These are phyloP conservation scores for Rotaria magnacalcarata DNA, from an alignment of 2,888 invertebrate species.

Conservation along the genomic window DNA sequence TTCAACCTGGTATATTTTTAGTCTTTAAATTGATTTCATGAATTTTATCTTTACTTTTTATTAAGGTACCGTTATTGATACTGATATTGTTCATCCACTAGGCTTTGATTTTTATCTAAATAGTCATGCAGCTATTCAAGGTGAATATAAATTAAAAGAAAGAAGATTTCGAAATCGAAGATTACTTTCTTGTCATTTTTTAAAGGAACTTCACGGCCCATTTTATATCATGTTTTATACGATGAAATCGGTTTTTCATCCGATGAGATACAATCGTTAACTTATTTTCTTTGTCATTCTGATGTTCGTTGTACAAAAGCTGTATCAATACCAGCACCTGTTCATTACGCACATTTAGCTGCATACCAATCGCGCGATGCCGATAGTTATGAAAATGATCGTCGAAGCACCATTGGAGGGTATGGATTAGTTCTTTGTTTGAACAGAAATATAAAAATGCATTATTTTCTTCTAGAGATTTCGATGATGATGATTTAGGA, in stretches of 20 bases:
- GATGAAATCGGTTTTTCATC: conserved; percentile 20
- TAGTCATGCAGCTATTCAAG: conserved; percentile 27
- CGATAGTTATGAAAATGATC: neutral
- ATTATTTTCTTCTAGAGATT: neutral
- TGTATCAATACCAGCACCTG: conserved; percentile 3
- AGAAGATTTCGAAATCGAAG: neutral
- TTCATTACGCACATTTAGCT: conserved; percentile 31
- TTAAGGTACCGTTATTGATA: neutral
- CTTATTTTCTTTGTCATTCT: conserved; percentile 6
- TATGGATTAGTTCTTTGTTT: neutral
- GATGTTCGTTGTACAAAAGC: conserved; percentile 33
- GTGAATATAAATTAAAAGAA: neutral
- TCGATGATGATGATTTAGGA: neutral
- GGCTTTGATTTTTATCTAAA: conserved; percentile 25
- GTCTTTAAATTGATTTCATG: too few relatives aligned
- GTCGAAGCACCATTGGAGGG: neutral
- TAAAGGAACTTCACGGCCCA: neutral
- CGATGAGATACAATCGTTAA: neutral
- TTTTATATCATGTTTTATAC: conserved; percentile 35
- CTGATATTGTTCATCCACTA: neutral
- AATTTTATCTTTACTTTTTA: neutral
- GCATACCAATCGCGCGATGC: conserved; percentile 18
- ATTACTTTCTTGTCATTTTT: neutral
- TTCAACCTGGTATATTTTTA: neutral
- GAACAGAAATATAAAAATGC: neutral